These are phyloP conservation scores for Thrips palmi DNA, from an alignment of 1,140 invertebrate genomes.

Conservation along the genomic window DNA sequence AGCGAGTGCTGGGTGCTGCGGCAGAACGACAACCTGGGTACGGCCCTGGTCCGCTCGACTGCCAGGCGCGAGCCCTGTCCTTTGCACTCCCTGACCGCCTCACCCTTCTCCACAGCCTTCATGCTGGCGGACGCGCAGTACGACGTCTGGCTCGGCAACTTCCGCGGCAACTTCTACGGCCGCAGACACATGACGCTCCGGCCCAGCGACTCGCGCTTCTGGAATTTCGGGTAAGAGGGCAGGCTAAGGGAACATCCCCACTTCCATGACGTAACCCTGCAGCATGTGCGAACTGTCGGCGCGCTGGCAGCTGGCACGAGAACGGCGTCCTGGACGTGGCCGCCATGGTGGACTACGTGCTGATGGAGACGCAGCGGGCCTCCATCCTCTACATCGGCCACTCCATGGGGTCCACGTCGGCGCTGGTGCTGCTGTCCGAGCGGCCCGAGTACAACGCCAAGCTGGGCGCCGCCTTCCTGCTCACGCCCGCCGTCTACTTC, in stretches of 20 bases:
- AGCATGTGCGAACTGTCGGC: too few species aligned
- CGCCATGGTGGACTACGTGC: slow-evolving; percentile 49
- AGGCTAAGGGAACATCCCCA: too few species aligned
- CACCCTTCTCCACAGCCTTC: slow-evolving; percentile 19
- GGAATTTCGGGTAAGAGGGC: slow-evolving; percentile 32
- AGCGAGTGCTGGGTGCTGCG: slow-evolving; percentile 28
- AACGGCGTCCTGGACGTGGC: slow-evolving; percentile 59
- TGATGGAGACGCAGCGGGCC: slow-evolving; percentile 33
- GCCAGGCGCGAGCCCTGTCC: too few species aligned
- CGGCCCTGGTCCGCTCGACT: too few species aligned
- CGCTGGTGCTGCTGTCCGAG: slow-evolving; percentile 29
- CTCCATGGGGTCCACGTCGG: slow-evolving; percentile 39
- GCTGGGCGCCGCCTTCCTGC: slow-evolving; percentile 25
- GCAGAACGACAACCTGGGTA: too few species aligned
- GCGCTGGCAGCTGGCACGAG: slow-evolving; percentile 51
- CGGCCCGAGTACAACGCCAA: slow-evolving; percentile 30
- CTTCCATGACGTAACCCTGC: too few species aligned
- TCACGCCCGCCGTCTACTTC: slow-evolving; percentile 30
- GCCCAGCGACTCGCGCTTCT: slow-evolving; percentile 32
- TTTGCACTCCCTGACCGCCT: background rate
- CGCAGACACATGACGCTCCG: slow-evolving; percentile 34
- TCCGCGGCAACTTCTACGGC: slow-evolving; percentile 45
- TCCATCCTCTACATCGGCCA: slow-evolving; percentile 49
- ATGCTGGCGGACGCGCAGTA: slow-evolving; percentile 38
- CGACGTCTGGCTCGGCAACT: slow-evolving; percentile 56